These are phyloP conservation scores for Chymomyza costata DNA, from an alignment of 1,140 invertebrate species.

Conservation along the genomic window DNA sequence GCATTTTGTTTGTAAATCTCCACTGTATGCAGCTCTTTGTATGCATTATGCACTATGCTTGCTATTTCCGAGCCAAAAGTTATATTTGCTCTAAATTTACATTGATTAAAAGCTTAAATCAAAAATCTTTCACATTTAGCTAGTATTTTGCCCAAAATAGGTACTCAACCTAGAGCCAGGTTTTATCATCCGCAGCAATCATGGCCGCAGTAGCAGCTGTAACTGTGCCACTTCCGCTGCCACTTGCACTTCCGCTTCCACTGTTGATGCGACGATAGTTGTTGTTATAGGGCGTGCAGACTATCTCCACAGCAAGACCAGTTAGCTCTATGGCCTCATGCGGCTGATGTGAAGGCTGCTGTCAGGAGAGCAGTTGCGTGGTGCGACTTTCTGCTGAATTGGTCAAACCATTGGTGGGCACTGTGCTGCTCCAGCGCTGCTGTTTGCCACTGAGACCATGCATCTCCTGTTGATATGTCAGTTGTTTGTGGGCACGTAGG, in stretches of 20 bases:
- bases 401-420: not conserved
- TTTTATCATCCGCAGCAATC: slow-evolving; percentile 47
- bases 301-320: slow-evolving; percentile 35
- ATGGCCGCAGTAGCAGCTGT: slow-evolving; percentile 7
- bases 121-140: too few species aligned
- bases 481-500: slow-evolving; percentile 10
- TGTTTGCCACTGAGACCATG: too few species aligned
- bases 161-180: slow-evolving; percentile 53
- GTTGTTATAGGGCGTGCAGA: slow-evolving; percentile 50
- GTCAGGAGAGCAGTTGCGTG: slow-evolving; percentile 55
- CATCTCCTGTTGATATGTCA: slow-evolving; percentile 52
- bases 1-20: too few species aligned
- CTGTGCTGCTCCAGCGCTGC: slow-evolving; percentile 30
- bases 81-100: too few species aligned
- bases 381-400: slow-evolving; percentile 28
- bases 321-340: slow-evolving; percentile 25
- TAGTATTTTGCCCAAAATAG: slow-evolving; percentile 6
- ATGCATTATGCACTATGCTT: too few species aligned
- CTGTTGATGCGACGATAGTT: slow-evolving; percentile 48
- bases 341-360: slow-evolving; percentile 18
- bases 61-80: too few species aligned
- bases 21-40: too few species aligned
- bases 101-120: too few species aligned
- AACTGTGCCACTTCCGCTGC: not conserved
- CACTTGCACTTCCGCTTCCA: too few species aligned